Percentiles rank a stretch among this genome's conserved stretches.
Conservation (phyloP, 1,140 invertebrate species). For the Aporrectodea caliginosa region DNA sequence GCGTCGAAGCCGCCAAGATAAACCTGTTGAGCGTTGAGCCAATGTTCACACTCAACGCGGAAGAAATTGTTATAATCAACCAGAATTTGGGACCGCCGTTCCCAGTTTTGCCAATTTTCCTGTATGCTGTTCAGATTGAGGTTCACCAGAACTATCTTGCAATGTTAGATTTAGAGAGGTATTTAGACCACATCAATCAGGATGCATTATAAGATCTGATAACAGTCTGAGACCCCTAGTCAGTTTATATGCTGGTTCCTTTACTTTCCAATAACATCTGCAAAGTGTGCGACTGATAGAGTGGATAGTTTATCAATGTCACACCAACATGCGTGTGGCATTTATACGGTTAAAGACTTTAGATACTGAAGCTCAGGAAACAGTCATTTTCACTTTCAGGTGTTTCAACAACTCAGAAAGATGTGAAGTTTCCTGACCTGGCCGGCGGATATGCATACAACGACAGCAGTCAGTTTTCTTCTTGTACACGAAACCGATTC, state of each 20-base stretch:
- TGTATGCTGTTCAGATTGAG: too few relatives aligned
- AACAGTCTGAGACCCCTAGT: too few relatives aligned
- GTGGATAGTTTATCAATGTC: too few relatives aligned
- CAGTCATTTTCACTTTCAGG: too few relatives aligned
- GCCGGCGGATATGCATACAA: not conserved
- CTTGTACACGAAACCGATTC: not conserved
- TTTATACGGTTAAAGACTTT: not conserved
- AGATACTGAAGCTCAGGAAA: not conserved
- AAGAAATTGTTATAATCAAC: slow-evolving; percentile 25
- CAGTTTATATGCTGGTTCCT: not conserved
- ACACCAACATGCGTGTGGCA: too few relatives aligned
- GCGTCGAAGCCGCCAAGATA: slow-evolving; percentile 28
- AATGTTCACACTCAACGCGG: slow-evolving; percentile 28
- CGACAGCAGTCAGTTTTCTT: not conserved
- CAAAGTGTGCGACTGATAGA: not conserved
- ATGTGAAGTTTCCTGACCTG: not conserved
- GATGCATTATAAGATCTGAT: too few relatives aligned
- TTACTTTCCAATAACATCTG: not conserved
- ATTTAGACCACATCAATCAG: too few relatives aligned
- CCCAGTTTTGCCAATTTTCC: too few relatives aligned
- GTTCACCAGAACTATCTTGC: too few relatives aligned
- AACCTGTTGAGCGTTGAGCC: not conserved
- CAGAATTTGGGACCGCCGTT: too few relatives aligned
- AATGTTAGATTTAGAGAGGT: too few relatives aligned
- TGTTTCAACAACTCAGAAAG: not conserved